A percentile compares a stretch with the other conserved stretches of the same genome.
phyloP scores from a whole-genome alignment of 2,888 invertebrate species.

The Anoncus sp. region DNA sequence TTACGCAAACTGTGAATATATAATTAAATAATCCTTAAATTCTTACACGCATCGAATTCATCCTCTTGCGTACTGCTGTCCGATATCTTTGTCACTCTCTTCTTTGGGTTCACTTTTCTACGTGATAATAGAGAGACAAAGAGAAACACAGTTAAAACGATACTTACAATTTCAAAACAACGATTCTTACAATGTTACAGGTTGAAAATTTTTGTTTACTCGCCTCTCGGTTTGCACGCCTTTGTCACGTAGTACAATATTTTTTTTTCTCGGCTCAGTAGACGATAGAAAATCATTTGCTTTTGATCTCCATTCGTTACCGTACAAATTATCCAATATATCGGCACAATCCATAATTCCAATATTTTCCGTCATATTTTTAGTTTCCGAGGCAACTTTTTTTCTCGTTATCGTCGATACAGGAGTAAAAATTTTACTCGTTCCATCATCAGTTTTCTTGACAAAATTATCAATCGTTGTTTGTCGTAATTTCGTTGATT shows the following conservation, averaged over 20 bases:
- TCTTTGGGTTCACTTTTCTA: conserved; percentile 69
- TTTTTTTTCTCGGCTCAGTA: conserved; percentile 73
- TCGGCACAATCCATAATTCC: conserved; percentile 75
- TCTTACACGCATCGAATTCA: conserved; percentile 69
- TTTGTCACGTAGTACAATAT: conserved; percentile 65
- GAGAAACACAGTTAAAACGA: conserved; percentile 22
- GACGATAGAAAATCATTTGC: conserved; percentile 71
- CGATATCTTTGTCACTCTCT: conserved; percentile 34
- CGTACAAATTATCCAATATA: conserved; percentile 84
- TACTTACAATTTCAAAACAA: conserved; percentile 22
- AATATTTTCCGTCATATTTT: conserved; percentile 30
- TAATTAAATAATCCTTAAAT: background rate
- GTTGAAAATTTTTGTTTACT: conserved; percentile 35
- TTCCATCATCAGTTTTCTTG: conserved; percentile 44
- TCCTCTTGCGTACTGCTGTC: conserved; percentile 68
- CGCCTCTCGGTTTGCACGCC: conserved; percentile 77
- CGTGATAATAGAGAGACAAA: background rate
- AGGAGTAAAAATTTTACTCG: conserved; percentile 24
- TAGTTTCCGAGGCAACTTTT: conserved; percentile 3
- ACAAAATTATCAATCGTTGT: conserved; percentile 62
- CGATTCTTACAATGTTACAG: conserved; percentile 7
- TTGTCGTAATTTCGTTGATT: conserved; percentile 44
- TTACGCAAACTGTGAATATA: background rate
- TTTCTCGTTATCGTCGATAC: background rate
- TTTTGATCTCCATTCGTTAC: conserved; percentile 85